phyloP scores from a whole-genome alignment of 2,113 vertebrate genomes.

The Tinamus guttatus region DNA sequence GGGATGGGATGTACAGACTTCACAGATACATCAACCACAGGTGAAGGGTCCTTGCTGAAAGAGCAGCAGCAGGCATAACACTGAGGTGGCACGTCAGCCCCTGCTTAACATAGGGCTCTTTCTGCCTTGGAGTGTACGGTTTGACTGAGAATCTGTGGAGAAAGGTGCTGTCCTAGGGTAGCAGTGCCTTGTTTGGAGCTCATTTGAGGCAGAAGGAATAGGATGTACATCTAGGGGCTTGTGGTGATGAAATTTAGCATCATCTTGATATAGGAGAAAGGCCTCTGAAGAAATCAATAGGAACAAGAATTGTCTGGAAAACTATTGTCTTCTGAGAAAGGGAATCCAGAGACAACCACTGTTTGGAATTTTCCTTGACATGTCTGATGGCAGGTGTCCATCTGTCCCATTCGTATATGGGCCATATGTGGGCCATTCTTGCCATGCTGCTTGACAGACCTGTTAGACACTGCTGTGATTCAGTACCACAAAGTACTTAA shows the following conservation, averaged over 20 bases:
- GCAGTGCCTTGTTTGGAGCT: not conserved
- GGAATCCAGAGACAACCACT: not conserved
- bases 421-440: not conserved
- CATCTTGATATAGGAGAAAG: not conserved
- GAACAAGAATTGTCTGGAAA: not conserved
- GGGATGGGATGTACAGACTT: not conserved
- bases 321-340: constrained; percentile 9
- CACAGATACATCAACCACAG: not conserved
- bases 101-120: fast-evolving
- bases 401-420: no score
- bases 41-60: not conserved
- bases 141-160: not conserved
- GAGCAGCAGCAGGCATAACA: not conserved
- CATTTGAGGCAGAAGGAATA: not conserved
- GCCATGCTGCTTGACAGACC: not conserved
- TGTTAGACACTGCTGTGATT: not conserved
- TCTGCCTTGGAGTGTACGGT: not conserved
- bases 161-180: not conserved
- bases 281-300: not conserved
- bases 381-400: not conserved
- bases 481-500: not conserved
- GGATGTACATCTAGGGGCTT: not conserved
- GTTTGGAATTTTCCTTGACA: not conserved
- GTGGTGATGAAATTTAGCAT: not conserved
- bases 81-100: not conserved